A percentile compares a stretch with the other conserved stretches of the same genome.
These are phyloP conservation scores for Gorsachius magnificus DNA, from an alignment of 2,797 vertebrate species.

Conservation along the genomic window DNA sequence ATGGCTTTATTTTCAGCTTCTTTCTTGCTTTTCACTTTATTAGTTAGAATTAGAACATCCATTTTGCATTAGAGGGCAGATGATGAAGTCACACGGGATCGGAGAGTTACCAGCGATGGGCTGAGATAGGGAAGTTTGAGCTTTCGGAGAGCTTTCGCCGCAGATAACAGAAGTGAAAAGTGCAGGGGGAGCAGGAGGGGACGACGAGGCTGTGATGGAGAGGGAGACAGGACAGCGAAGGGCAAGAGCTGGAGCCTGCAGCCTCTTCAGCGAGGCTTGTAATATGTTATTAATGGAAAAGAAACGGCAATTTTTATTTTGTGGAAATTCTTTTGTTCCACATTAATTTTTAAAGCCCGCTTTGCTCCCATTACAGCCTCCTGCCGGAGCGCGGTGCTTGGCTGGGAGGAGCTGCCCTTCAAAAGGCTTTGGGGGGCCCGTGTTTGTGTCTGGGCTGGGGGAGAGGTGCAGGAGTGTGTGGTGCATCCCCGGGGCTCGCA, in stretches of 20 bases:
- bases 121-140: not conserved
- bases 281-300: conserved; percentile 56
- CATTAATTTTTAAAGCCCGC: conserved; percentile 39
- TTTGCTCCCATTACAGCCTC: conserved; percentile 23
- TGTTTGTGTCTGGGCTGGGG: not conserved
- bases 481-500: not conserved
- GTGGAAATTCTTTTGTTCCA: conserved; percentile 44
- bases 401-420: not conserved
- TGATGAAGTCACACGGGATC: conserved; percentile 19
- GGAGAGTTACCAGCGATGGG: not conserved
- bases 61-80: conserved; percentile 43
- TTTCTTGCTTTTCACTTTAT: conserved; percentile 47
- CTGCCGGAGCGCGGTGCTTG: not conserved
- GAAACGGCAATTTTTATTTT: conserved; percentile 48
- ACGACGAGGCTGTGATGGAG: not conserved
- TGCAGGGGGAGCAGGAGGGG: not conserved
- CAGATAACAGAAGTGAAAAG: not conserved
- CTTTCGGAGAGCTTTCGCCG: not conserved
- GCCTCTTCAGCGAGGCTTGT: not conserved
- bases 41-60: conserved; percentile 35
- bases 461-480: not conserved
- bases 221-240: not conserved
- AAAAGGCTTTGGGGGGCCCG: not conserved
- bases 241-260: conserved; percentile 25
- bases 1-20: conserved; percentile 42